Base-by-base conservation (phyloP, 2,888 invertebrate species). In the Trachelus troglodyta region DNA sequence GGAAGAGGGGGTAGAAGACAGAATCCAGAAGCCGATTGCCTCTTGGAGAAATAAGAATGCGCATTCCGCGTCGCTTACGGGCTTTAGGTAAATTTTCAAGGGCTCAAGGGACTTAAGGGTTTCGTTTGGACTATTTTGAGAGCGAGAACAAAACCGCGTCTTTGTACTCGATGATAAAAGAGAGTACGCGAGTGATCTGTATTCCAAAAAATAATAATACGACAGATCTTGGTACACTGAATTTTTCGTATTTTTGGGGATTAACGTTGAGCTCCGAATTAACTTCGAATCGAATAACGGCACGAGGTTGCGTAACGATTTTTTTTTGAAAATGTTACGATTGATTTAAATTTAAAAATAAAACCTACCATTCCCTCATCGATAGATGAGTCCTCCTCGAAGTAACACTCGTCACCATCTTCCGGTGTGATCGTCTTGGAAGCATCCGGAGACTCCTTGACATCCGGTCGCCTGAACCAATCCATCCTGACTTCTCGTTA, bases 281-380 rank as follows among this genome's bases (percentile, higher is more conserved):
- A 6, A 40, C 6, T 40, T 40, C 6, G 15, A 6, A 15, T 23
- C 15, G 12, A 37, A 37, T 4, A 37, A 12, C 12, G 40, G 15
- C 15, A 2, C 6, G 40, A 40, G 15, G 15, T 40, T 40, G 1
- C 4, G 2, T 15, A 4, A 40, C 6, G 15, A 40, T 40, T 40
- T 40, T 40, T 40, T 40, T 40, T 40, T 35, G 11, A 34, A 12
- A 35, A 35, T 3, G 0, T 12, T 35, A 6, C 4, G 23, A 40
- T 23, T 4, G 15, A 40, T 40, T 40, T 23, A 9, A 56, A 23
- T 56, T 56, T 23, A 23, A 9, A 56, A 56, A 6, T 56, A 23
- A 56, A 86, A 90, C 91, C 86, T 91, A 91, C 91, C 91, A 90
- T 90, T 83, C 88, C 90, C 81, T 91, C 91, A 84, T 91, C 90